A percentile compares a stretch with the other conserved stretches of the same genome.
phyloP scores from a whole-genome alignment of 1,140 invertebrate species.

The Nymphalis io region DNA sequence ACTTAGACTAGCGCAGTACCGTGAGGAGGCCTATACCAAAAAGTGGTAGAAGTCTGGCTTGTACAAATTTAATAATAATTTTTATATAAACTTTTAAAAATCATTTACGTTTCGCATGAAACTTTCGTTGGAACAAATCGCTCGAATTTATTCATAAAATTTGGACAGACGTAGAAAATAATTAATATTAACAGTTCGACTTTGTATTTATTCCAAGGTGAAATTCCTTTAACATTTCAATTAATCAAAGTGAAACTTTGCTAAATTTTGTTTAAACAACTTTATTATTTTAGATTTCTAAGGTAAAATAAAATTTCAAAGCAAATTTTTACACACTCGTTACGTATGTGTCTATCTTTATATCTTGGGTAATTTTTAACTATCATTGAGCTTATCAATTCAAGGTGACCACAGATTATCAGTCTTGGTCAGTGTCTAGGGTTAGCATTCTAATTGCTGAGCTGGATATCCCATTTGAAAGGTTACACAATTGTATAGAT shows the following conservation, averaged over 20 bases:
- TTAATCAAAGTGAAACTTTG: conserved; percentile 16
- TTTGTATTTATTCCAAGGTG: conserved; percentile 17
- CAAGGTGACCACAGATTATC: too few species aligned
- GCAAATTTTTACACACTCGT: not conserved
- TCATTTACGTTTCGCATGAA: not conserved
- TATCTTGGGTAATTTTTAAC: too few species aligned
- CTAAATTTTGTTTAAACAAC: conserved; percentile 2
- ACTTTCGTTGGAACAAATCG: not conserved
- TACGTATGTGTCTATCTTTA: too few species aligned
- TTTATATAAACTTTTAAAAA: not conserved
- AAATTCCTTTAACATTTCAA: conserved; percentile 21
- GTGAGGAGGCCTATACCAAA: too few species aligned
- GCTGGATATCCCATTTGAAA: too few species aligned
- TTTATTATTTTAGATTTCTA: not conserved
- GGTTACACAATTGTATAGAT: too few species aligned
- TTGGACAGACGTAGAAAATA: conserved; percentile 14
- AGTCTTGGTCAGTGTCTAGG: too few species aligned
- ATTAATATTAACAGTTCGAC: conserved; percentile 23
- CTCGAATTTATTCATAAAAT: conserved; percentile 12
- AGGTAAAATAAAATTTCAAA: not conserved
- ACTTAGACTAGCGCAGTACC: too few species aligned
- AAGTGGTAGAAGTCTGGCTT: too few species aligned
- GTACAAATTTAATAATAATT: too few species aligned
- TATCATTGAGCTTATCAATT: too few species aligned
- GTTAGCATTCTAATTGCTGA: too few species aligned